These are phyloP conservation scores for Rutilus rutilus DNA, from an alignment of 2,113 vertebrate species.

Conservation along the genomic window DNA sequence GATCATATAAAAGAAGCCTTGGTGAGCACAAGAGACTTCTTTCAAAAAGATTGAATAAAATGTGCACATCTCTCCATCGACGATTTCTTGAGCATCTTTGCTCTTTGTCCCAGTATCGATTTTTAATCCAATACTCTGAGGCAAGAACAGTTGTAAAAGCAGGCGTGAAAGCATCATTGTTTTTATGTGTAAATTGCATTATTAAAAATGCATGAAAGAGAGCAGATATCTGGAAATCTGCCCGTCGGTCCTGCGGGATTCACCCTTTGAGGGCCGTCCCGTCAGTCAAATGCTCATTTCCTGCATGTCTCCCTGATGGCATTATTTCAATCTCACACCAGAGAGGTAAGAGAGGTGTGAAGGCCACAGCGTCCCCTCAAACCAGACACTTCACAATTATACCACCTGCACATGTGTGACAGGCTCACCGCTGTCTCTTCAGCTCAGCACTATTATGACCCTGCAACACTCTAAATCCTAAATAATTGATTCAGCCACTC, in stretches of 20 bases:
- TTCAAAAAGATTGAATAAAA: background rate
- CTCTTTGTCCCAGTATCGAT: background rate
- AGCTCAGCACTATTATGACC: background rate
- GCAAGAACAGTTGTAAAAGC: background rate
- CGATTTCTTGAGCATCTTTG: background rate
- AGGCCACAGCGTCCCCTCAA: conserved; percentile 2
- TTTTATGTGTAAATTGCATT: conserved; percentile 8
- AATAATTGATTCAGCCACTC: background rate
- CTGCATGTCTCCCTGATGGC: conserved; percentile 19
- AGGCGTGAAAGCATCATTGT: background rate
- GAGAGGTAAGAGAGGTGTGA: conserved; percentile 33
- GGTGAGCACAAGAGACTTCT: background rate
- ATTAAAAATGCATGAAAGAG: conserved; percentile 44
- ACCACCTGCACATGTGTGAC: background rate
- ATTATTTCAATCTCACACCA: background rate
- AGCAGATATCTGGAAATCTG: conserved; percentile 27
- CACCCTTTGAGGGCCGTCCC: background rate
- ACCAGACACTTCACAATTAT: conserved; percentile 9
- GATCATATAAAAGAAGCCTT: too few relatives aligned
- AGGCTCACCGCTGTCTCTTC: background rate
- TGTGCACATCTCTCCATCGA: background rate
- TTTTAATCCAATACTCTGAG: background rate
- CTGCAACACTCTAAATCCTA: background rate
- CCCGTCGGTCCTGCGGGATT: background rate
- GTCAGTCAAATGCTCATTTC: conserved; percentile 11